A percentile compares a stretch with the other conserved stretches of the same genome.
Conservation (phyloP, 2,797 vertebrate genomes). For the Chelmon rostratus region DNA sequence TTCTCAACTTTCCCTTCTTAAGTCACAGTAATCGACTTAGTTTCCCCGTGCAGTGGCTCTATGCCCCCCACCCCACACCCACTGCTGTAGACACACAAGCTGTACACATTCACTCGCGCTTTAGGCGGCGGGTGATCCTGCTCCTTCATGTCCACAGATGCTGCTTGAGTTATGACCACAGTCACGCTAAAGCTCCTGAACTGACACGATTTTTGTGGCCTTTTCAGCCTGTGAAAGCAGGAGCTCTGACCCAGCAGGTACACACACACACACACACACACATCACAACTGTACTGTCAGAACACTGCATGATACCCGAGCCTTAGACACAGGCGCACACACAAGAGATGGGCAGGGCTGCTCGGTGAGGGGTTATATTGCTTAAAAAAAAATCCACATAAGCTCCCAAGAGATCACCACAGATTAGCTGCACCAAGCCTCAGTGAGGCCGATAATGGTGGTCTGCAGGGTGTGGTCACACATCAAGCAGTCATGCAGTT, state of each 20-base stretch:
- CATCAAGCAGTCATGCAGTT: slow-evolving; percentile 18
- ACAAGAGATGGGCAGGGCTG: slow-evolving; percentile 29
- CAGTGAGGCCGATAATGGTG: slow-evolving; percentile 19
- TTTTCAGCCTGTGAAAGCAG: slow-evolving; percentile 37
- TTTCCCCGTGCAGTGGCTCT: too few species aligned
- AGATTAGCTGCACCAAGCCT: slow-evolving; percentile 36
- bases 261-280: neutral
- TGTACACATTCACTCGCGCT: slow-evolving; percentile 38
- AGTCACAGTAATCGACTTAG: too few species aligned
- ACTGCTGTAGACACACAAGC: neutral
- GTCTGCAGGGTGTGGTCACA: slow-evolving; percentile 44
- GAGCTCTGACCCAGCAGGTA: slow-evolving; percentile 38
- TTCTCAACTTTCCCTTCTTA: too few species aligned
- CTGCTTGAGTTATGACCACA: slow-evolving; percentile 30
- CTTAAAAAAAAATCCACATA: slow-evolving; percentile 27
- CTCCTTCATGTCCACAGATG: slow-evolving; percentile 40
- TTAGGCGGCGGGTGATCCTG: slow-evolving; percentile 45
- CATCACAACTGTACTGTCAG: slow-evolving; percentile 3
- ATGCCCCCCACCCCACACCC: too few species aligned
- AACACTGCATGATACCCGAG: neutral
- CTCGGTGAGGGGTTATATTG: slow-evolving; percentile 3
- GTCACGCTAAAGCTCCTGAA: neutral
- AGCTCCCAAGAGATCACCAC: slow-evolving; percentile 26
- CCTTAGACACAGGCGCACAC: slow-evolving; percentile 9
- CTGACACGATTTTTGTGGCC: slow-evolving; percentile 20